These are phyloP conservation scores for Allobates femoralis DNA, from an alignment of 2,797 vertebrate genomes.

Conservation along the genomic window DNA sequence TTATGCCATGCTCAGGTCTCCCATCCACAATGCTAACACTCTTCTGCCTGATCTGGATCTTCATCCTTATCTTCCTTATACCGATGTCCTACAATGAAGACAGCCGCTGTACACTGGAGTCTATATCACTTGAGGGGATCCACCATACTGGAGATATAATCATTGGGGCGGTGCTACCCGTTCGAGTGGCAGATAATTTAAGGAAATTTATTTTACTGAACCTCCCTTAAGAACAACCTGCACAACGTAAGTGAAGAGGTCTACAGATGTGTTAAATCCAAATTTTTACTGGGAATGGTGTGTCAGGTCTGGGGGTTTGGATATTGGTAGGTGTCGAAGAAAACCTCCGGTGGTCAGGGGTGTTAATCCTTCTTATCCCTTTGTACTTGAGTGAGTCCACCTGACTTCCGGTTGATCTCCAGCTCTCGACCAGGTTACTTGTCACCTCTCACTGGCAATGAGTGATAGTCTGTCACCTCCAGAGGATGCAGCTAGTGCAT, in stretches of 20 bases:
- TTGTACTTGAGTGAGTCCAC: too few relatives aligned
- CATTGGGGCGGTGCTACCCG: conserved; percentile 9
- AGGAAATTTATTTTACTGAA: neutral
- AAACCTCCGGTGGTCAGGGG: too few relatives aligned
- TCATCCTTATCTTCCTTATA: neutral
- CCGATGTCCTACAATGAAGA: neutral
- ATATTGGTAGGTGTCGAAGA: too few relatives aligned
- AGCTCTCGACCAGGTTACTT: too few relatives aligned
- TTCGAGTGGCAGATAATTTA: conserved; percentile 5
- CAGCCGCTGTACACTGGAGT: neutral
- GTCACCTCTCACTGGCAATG: too few relatives aligned
- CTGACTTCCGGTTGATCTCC: too few relatives aligned
- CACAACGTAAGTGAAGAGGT: conserved; percentile 3
- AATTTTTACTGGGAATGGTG: too few relatives aligned
- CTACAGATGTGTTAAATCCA: neutral
- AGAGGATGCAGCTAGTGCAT: too few relatives aligned
- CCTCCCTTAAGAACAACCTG: neutral
- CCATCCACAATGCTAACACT: neutral
- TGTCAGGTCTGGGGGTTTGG: too few relatives aligned
- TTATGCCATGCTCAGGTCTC: neutral
- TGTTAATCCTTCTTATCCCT: too few relatives aligned
- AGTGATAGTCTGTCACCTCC: too few relatives aligned
- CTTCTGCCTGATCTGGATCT: neutral
- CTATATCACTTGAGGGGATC: neutral
- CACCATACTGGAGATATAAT: conserved; percentile 20